These are phyloP conservation scores for Eciton burchellii DNA, from an alignment of 1,140 invertebrate species.

Conservation along the genomic window DNA sequence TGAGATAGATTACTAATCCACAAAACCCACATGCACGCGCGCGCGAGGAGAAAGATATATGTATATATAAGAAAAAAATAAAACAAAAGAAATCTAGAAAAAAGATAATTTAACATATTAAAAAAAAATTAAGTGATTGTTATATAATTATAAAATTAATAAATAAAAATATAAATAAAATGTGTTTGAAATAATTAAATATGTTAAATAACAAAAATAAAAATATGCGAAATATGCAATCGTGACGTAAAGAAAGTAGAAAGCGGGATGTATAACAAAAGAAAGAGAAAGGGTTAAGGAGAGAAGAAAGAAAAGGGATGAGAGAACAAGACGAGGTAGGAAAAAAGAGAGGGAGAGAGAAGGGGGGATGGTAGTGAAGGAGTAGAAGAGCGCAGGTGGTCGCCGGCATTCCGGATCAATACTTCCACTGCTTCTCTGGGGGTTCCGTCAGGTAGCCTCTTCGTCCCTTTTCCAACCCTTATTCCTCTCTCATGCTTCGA, in stretches of 20 bases:
- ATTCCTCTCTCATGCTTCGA: conserved; percentile 22
- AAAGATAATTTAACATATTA: conserved; percentile 61
- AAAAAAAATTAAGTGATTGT: not conserved
- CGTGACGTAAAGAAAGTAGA: conserved; percentile 28
- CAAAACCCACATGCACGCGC: too few species aligned
- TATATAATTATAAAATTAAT: not conserved
- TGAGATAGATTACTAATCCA: conserved; percentile 8
- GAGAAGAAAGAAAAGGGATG: not conserved
- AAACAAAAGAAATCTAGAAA: conserved; percentile 35
- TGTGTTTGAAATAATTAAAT: not conserved
- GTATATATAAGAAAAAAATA: conserved; percentile 10
- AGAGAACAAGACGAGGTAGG: conserved; percentile 17
- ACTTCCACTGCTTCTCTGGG: conserved; percentile 79
- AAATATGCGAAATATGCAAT: not conserved
- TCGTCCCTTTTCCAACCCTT: conserved; percentile 62
- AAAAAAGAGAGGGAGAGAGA: not conserved
- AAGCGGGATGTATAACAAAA: not conserved
- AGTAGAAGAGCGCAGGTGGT: conserved; percentile 73
- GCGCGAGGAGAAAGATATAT: conserved; percentile 4
- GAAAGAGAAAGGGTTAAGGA: conserved; percentile 9
- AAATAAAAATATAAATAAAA: not conserved
- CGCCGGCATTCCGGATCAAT: conserved; percentile 84
- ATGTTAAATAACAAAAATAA: not conserved
- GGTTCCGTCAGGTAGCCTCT: conserved; percentile 66
- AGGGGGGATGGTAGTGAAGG: conserved; percentile 58